Conservation (phyloP, 2,797 vertebrate genomes). For the Etheostoma perlongum region DNA sequence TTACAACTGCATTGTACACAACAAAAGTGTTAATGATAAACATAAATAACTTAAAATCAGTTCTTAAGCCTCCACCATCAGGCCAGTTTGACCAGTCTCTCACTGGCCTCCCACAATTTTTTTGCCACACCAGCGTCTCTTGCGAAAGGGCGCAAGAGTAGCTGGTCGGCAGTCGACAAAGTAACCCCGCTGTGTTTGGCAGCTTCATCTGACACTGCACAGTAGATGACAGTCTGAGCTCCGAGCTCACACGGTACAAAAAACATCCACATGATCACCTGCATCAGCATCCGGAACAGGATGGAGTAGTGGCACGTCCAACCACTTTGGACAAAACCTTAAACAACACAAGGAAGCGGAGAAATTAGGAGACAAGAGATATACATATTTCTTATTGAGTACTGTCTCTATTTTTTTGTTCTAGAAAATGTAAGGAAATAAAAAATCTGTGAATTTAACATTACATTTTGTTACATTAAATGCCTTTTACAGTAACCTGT, state of each 20-base stretch:
- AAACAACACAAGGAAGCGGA: background rate
- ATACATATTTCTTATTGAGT: too few relatives aligned
- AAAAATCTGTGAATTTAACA: background rate
- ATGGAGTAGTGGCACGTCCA: slow-evolving; percentile 87
- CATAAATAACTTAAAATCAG: background rate
- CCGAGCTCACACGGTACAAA: slow-evolving; percentile 84
- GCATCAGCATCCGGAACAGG: slow-evolving; percentile 85
- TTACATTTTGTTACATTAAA: background rate
- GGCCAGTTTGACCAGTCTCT: slow-evolving; percentile 84
- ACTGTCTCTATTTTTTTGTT: too few relatives aligned
- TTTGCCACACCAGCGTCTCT: slow-evolving; percentile 86
- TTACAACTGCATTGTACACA: background rate
- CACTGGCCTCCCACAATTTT: slow-evolving; percentile 90
- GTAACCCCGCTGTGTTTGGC: slow-evolving; percentile 82
- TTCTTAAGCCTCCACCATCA: slow-evolving; percentile 49
- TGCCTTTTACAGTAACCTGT: background rate
- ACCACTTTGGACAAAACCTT: slow-evolving; percentile 86
- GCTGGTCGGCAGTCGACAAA: slow-evolving; percentile 83
- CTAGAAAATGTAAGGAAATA: background rate
- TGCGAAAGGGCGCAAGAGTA: slow-evolving; percentile 82
- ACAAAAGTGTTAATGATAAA: background rate
- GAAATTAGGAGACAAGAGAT: background rate
- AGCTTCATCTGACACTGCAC: slow-evolving; percentile 84
- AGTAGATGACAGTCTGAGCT: slow-evolving; percentile 87
- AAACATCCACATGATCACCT: slow-evolving; percentile 88